Evolutionary conservation across 2,797 vertebrate genomes (phyloP), one percentile per base, ranked within the genome.

Genomic region (Spinibarbus caldwelli): DNA sequence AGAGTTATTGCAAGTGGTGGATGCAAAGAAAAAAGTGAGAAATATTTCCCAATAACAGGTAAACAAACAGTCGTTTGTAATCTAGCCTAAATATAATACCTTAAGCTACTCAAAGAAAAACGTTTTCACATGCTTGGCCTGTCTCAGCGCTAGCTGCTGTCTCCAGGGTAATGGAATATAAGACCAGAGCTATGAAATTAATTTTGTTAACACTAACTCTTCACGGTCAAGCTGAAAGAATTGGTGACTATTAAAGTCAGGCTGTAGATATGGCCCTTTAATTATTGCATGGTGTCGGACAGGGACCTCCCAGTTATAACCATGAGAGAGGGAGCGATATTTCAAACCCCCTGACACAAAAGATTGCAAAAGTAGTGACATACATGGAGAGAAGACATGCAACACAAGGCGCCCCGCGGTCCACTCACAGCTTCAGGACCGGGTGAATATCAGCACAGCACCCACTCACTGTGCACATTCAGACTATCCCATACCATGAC

Each of bases 231-330:
- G 92, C 93, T 90, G 94, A 92, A 91, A 96, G 95, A 97, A 96
- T 93, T 91, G 94, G 93, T n/a, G 23, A 45, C 73, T 82, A 73
- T 79, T 71, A 85, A 70, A 70, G 80, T 70, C 62, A 68, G 94
- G 94, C 94, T 91, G 95, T 95, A 93, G 93, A 96, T 96, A 95
- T 96, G 94, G 94, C 91, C 94, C 95, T 96, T 96, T 97, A 96
- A 97, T 92, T 93, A 91, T 91, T 88, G 94, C 93, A 91, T 94
- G 95, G 95, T 89, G 90, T 95, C 96, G 96, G 94, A 93, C 95
- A 94, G 95, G 94, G 96, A 95, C 93, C 93, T 91, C 95, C 95
- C 96, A 38, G 54, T 62, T 41, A 96, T 97, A 95, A 95, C 90
- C 92, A 57, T 94, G 94, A 96, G 95, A 95, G 95, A 96, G 93